Percentiles rank a stretch among this genome's conserved stretches.
phyloP scores from a whole-genome alignment of 2,888 invertebrate species.

The Pocota personata region DNA sequence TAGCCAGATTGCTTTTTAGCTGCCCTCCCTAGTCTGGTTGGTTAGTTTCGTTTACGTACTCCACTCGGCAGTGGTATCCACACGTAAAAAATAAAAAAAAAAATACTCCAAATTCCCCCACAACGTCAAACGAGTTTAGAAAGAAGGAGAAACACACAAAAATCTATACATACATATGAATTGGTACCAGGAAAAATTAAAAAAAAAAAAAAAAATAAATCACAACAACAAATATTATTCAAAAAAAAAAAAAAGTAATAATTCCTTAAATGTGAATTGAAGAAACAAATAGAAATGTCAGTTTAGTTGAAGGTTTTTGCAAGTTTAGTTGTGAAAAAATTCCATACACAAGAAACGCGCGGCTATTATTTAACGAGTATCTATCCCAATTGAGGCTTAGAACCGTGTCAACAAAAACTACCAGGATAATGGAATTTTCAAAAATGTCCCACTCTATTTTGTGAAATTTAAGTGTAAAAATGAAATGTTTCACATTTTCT shows the following conservation, averaged over 20 bases:
- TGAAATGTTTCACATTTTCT: slow-evolving; percentile 19
- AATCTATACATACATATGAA: slow-evolving; percentile 14
- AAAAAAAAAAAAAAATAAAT: slow-evolving; percentile 4
- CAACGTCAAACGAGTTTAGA: slow-evolving; percentile 64
- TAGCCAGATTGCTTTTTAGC: slow-evolving; percentile 61
- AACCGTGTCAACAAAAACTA: not conserved
- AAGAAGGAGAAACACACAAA: slow-evolving; percentile 51
- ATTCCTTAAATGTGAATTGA: slow-evolving; percentile 74
- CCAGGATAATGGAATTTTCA: not conserved
- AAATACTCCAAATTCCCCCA: slow-evolving; percentile 24
- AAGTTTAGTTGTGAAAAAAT: slow-evolving; percentile 75
- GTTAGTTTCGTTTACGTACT: slow-evolving; percentile 69
- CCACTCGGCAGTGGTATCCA: slow-evolving; percentile 43
- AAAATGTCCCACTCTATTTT: not conserved
- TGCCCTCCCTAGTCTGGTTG: slow-evolving; percentile 72
- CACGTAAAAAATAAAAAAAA: slow-evolving; percentile 25
- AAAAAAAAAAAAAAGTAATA: slow-evolving; percentile 56
- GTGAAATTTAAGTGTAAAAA: not conserved
- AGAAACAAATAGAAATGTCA: slow-evolving; percentile 76
- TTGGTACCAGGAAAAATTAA: slow-evolving; percentile 29
- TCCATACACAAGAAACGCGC: slow-evolving; percentile 50
- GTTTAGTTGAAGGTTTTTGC: slow-evolving; percentile 78
- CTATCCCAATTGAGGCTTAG: not conserved
- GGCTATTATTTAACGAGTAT: slow-evolving; percentile 54
- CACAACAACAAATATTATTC: slow-evolving; percentile 50